A percentile compares a stretch with the other conserved stretches of the same genome.
Conservation (phyloP, 2,797 vertebrate genomes). For the Tinamus major region DNA sequence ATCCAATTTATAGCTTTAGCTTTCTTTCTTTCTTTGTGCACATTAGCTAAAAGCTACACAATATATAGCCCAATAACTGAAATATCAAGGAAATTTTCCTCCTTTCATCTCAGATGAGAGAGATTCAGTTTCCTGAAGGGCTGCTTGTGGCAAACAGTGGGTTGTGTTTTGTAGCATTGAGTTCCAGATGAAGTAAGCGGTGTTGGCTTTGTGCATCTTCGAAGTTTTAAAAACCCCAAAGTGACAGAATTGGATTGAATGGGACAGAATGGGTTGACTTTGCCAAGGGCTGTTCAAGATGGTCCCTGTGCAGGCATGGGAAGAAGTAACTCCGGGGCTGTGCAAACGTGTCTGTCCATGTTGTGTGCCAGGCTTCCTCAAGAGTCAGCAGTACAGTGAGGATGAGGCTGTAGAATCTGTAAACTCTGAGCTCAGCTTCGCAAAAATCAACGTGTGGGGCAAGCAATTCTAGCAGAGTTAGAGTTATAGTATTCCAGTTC, state of each 20-base stretch:
- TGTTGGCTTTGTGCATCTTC: conserved; percentile 25
- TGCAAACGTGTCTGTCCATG: too few species aligned
- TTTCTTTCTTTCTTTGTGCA: conserved; percentile 46
- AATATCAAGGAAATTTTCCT: background rate
- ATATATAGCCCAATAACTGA: conserved; percentile 22
- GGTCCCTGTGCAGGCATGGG: background rate
- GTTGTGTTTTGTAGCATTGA: background rate
- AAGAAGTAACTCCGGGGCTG: background rate
- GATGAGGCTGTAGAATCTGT: background rate
- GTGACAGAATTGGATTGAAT: background rate
- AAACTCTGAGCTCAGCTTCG: background rate
- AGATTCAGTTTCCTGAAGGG: conserved; percentile 13
- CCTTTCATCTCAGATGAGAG: background rate
- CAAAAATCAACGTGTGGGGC: background rate
- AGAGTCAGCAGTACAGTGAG: background rate
- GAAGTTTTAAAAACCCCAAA: conserved; percentile 30
- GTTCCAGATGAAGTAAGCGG: conserved; percentile 36
- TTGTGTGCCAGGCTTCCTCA: too few species aligned
- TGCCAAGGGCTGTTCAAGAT: background rate
- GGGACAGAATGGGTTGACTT: too few species aligned
- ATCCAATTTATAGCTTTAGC: conserved; percentile 63
- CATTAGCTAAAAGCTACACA: conserved; percentile 14
- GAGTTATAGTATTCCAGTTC: background rate
- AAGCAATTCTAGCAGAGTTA: background rate
- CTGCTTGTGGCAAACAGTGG: conserved; percentile 3